Evolutionary conservation across 2,797 vertebrate genomes (phyloP), one percentile per base, ranked within the genome.

Genomic region (Pachyuromys duprasi): DNA sequence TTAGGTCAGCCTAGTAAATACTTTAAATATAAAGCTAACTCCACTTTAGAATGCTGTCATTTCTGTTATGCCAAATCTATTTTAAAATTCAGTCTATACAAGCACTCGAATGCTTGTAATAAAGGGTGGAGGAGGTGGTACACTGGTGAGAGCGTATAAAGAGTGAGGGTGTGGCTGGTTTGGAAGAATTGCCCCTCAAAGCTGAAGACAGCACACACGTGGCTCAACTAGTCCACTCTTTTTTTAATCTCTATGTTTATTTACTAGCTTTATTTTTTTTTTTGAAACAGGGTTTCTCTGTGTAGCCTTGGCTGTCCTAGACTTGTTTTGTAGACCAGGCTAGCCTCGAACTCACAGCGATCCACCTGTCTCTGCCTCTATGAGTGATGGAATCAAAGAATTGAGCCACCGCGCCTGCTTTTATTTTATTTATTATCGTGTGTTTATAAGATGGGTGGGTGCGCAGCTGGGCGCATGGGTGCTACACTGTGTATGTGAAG

Each of bases 61-160:
- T 31, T 65, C 81, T 83, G 39, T 39, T 83, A 33, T 20, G 28
- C 39, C 5, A 5, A 86, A 76, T n/a, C 69, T 86, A 82, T 55
- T 94, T 91, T 75, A 28, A 89, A 90, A 24, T 18, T 67, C 76
- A 69, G 63, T 53, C 83, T 69, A n/a, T 24, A 86, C 12, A 91
- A 80, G 45, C 60, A 91, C 3, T 57, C 91, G 62, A 74, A 53
- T 86, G 36, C 17, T 45, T 91, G 17, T 33, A 75, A 90, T 70
- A 62, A 86, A 62, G 28, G 18, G 45, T 14, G 4, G 45, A 70
- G n/a, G 80, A 31, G 39, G 39, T 18, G 55, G 36, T 42, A 90
- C 89, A 4, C 65, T 80, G 92, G n/a, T 62, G 72, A 88, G 18
- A 62, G n/a, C n/a, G n/a, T n/a, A 70, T 70, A 94, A 39, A 91